Conservation (phyloP, 2,113 vertebrate genomes). For the Enhydra lutris region DNA sequence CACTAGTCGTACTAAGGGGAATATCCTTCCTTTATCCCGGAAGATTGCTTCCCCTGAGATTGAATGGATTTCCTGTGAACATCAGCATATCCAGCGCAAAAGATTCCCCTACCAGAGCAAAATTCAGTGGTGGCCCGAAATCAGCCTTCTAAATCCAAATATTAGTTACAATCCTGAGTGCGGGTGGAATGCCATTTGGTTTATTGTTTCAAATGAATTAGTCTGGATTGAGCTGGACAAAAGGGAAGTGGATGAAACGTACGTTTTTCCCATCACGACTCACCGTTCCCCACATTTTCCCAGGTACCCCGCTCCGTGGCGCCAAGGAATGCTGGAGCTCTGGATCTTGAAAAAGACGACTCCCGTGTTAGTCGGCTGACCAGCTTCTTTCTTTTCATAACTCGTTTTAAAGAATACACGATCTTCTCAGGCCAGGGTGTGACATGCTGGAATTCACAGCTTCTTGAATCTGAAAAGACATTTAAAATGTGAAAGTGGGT, state of each 20-base stretch:
- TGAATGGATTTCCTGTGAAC: neutral
- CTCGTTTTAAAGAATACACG: constrained; percentile 38
- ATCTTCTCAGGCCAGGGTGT: constrained; percentile 43
- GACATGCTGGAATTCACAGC: neutral
- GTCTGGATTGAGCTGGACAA: neutral
- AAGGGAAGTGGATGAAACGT: neutral
- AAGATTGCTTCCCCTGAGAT: neutral
- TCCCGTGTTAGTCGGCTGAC: constrained; percentile 43
- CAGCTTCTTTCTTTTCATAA: constrained; percentile 56
- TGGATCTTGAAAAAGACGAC: constrained; percentile 10
- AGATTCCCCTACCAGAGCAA: neutral
- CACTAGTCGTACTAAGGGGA: neutral
- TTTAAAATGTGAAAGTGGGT: constrained; percentile 21
- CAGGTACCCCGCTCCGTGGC: constrained; percentile 56
- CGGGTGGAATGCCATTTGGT: neutral
- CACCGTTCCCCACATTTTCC: constrained; percentile 76
- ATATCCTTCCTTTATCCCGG: neutral
- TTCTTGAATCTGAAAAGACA: constrained; percentile 65
- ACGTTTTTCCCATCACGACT: constrained; percentile 64
- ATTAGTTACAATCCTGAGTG: neutral
- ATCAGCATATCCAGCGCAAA: neutral
- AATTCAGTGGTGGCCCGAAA: neutral
- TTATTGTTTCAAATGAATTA: neutral
- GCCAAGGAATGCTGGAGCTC: constrained; percentile 58
- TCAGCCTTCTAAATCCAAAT: neutral